phyloP scores from a whole-genome alignment of 2,797 vertebrate species.

The Pogonophryne albipinna region DNA sequence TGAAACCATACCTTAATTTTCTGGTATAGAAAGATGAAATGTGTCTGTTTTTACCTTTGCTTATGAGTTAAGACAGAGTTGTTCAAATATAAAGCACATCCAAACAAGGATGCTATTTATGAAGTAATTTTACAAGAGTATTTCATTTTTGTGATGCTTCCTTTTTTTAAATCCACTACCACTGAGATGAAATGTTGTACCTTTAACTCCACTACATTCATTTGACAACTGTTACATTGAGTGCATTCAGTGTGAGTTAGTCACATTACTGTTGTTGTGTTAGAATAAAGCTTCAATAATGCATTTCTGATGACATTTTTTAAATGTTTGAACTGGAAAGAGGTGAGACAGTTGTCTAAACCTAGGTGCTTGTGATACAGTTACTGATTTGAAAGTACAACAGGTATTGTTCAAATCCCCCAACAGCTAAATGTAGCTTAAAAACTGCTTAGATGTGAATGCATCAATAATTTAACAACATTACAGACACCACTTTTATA shows the following conservation, averaged over 20 bases:
- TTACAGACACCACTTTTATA: not conserved
- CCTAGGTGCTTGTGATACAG: not conserved
- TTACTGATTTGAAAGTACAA: no score
- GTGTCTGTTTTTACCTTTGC: conserved; percentile 17
- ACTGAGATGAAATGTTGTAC: not conserved
- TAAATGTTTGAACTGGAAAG: not conserved
- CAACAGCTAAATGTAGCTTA: not conserved
- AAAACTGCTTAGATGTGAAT: not conserved
- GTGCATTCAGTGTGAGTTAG: not conserved
- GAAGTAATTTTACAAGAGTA: not conserved
- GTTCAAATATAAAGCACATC: not conserved
- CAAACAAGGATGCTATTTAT: not conserved
- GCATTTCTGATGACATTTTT: not conserved
- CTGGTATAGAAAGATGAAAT: conserved; percentile 5
- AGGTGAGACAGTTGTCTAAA: not conserved
- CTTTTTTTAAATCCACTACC: not conserved
- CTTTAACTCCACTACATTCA: not conserved
- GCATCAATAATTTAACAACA: not conserved
- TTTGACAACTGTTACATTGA: not conserved
- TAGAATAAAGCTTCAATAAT: not conserved
- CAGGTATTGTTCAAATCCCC: not conserved
- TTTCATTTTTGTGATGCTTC: not conserved
- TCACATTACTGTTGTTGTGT: not conserved
- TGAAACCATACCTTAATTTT: conserved; percentile 30
- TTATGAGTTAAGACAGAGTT: conserved; percentile 4